Evolutionary conservation across 2,113 vertebrate species (phyloP).

Genomic region (Thalassarche chlororhynchos): DNA sequence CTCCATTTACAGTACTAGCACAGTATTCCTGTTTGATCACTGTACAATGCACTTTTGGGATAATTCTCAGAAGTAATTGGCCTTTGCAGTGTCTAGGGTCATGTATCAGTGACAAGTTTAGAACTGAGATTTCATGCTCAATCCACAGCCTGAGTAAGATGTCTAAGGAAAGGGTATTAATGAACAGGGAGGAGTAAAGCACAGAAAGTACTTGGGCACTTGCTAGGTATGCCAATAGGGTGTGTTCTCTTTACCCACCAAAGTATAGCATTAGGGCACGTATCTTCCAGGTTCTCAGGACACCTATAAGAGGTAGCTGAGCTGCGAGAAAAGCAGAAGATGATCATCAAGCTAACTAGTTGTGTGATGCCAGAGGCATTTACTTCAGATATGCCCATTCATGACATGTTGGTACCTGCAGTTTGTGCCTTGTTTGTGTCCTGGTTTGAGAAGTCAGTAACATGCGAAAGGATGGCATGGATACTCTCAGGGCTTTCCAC

Average conservation of each 20-base stretch:
- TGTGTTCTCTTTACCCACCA: background rate
- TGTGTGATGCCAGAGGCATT: background rate
- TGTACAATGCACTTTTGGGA: background rate
- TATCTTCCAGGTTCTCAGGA: background rate
- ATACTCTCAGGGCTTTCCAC: background rate
- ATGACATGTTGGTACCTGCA: background rate
- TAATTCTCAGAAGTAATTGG: slow-evolving; percentile 10
- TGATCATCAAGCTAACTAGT: background rate
- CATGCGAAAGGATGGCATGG: background rate
- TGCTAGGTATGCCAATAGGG: background rate
- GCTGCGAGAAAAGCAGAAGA: background rate
- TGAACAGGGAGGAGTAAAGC: background rate
- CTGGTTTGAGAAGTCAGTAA: background rate
- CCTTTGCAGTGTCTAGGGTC: background rate
- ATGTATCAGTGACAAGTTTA: background rate
- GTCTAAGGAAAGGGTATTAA: background rate
- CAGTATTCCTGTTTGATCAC: background rate
- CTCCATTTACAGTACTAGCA: background rate
- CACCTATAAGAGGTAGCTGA: background rate
- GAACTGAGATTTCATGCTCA: background rate
- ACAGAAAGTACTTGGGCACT: background rate
- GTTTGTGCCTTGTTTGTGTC: background rate
- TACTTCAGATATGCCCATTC: background rate
- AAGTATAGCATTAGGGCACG: background rate
- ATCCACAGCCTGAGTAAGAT: background rate